Conservation (phyloP, 2,113 vertebrate species). For the Hippocampus barbouri region DNA sequence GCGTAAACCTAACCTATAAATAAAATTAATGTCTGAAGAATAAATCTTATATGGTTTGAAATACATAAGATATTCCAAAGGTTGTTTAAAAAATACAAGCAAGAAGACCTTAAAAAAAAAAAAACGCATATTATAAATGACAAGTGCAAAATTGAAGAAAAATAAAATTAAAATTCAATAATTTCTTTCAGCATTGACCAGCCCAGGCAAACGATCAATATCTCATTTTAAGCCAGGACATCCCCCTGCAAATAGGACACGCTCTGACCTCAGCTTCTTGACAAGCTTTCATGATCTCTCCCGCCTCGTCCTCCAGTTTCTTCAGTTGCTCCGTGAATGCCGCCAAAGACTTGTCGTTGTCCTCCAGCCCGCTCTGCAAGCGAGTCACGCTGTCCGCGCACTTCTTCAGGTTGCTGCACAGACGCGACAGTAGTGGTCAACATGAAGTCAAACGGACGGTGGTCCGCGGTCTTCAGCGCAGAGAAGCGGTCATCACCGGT, state of each 20-base stretch:
- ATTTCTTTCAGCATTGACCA: no score
- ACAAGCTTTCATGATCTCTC: conserved; percentile 77
- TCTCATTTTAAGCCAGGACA: neutral
- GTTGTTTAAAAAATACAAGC: no score
- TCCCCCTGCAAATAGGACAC: neutral
- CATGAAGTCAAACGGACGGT: neutral
- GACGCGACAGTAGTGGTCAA: neutral
- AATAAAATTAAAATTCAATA: no score
- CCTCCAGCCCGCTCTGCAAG: conserved; percentile 77
- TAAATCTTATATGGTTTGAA: no score
- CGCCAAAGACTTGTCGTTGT: conserved; percentile 73
- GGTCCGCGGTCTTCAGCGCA: neutral
- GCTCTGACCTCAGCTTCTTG: conserved; percentile 78
- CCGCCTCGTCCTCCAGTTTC: conserved; percentile 82
- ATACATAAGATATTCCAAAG: no score
- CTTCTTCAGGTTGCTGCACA: conserved; percentile 86
- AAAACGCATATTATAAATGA: no score
- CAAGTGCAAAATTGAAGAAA: no score
- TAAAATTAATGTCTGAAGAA: no score
- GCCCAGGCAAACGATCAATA: no score
- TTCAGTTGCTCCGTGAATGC: conserved; percentile 77
- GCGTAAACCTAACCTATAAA: no score
- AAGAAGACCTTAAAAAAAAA: no score
- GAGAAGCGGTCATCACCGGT: conserved; percentile 70
- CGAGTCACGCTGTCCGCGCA: conserved; percentile 75